Conservation (phyloP, 2,113 vertebrate species). For the Xiphophorus maculatus region DNA sequence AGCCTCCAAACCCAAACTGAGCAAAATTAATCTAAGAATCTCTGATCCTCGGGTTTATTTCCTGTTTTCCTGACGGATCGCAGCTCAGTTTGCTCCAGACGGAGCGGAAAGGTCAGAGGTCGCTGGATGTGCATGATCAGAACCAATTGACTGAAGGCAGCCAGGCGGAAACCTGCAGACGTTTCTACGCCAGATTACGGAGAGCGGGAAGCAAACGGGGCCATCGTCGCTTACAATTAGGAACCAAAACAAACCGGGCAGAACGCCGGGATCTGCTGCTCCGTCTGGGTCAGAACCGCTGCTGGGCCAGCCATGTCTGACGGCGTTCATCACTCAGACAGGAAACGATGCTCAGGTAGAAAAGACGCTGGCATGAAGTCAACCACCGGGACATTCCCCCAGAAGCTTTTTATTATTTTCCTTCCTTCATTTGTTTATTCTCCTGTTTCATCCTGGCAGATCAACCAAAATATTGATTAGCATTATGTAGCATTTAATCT, state of each 20-base stretch:
- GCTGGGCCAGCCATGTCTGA: constrained; percentile 46
- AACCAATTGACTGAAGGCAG: constrained; percentile 68
- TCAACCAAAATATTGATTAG: not conserved
- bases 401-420: too few relatives aligned
- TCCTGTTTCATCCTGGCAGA: too few relatives aligned
- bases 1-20: constrained; percentile 20
- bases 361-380: constrained; percentile 24
- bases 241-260: constrained; percentile 37
- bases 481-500: not conserved
- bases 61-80: constrained; percentile 26
- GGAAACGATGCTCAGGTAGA: constrained; percentile 22
- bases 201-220: constrained; percentile 18
- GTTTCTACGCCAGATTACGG: not conserved
- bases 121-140: constrained; percentile 51
- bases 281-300: constrained; percentile 3
- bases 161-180: constrained; percentile 62
- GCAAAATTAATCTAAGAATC: constrained; percentile 12
- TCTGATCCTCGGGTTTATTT: not conserved
- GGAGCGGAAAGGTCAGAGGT: constrained; percentile 58
- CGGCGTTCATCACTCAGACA: constrained; percentile 40
- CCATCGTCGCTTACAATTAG: not conserved
- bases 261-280: constrained; percentile 31
- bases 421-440: too few relatives aligned
- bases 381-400: too few relatives aligned
- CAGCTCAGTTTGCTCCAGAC: constrained; percentile 41